Base-by-base conservation (phyloP, 2,888 invertebrate genomes). In the Melinaea menophilus region DNA sequence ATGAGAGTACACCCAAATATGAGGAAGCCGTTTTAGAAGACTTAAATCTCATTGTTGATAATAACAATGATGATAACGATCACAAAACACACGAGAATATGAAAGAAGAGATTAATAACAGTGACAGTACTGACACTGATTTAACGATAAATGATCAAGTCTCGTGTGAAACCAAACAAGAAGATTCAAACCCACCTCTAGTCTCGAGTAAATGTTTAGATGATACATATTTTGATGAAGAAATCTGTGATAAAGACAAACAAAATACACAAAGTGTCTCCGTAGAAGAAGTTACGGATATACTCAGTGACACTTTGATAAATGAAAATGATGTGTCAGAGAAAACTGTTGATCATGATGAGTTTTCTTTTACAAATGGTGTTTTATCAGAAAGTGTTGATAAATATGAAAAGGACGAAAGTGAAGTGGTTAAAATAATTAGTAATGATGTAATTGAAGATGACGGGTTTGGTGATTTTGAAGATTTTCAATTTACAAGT, bases 401-500 rank as follows among this genome's bases (percentile, higher is more conserved):
- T 54, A 79, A 75, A 71, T 71, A 67, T 71, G 76, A 79, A 62
- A 78, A 84, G 69, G 34, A 51, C 13, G 35, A 41, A 48, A 12
- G 22, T 58, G 58, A 37, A 11, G 55, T 11, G n/a, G 35, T 35
- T 31, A 51, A 41, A 13, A 55, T 47, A 58, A 35, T 3, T 48
- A 9, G 22, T 56, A 37, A 58, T 22, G 55, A 31, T 33, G 63
- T 22, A 34, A 41, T 41, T 41, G 41, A 41, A 1, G 61, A 66
- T 62, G 72, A 72, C 64, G 69, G 73, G 12, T 91, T 92, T 82
- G 90, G 85, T 55, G 89, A 92, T 73, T 92, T 92, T 81, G 87
- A 91, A 74, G 89, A 92, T 68, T 92, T 92, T 71, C 86, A 91
- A 75, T 85, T 85, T 74, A 80, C 79, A 13, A 75, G 69, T 66